phyloP scores from a whole-genome alignment of 2,797 vertebrate genomes.

The Nothura maculosa region DNA sequence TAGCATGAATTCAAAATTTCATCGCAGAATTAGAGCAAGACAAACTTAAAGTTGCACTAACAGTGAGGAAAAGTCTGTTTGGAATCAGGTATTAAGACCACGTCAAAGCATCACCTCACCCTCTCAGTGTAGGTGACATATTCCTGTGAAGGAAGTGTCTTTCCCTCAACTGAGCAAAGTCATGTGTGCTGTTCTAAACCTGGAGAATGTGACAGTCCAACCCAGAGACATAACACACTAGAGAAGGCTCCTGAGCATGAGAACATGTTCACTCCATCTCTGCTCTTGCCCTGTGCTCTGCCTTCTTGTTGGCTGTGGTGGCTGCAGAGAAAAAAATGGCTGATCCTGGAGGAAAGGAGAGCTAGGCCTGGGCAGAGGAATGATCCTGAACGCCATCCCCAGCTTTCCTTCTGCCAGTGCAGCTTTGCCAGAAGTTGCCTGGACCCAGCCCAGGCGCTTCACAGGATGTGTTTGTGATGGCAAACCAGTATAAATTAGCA shows the following conservation, averaged over 20 bases:
- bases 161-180: background rate
- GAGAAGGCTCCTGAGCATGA: background rate
- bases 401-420: background rate
- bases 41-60: background rate
- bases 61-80: background rate
- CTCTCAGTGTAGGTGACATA: background rate
- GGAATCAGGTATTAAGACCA: background rate
- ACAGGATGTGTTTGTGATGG: constrained; percentile 12
- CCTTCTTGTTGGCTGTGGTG: background rate
- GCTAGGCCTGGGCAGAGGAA: background rate
- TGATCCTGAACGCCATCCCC: background rate
- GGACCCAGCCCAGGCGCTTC: constrained; percentile 13
- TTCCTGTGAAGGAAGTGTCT: background rate
- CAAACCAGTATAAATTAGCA: constrained; percentile 31
- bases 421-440: background rate
- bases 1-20: background rate
- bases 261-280: background rate
- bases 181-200: background rate
- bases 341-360: background rate
- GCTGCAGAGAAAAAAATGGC: background rate
- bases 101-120: background rate
- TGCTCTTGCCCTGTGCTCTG: background rate
- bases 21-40: background rate
- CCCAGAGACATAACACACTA: background rate
- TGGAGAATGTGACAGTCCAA: background rate